phyloP scores from a whole-genome alignment of 2,113 vertebrate genomes.

The Dermatemys mawii region DNA sequence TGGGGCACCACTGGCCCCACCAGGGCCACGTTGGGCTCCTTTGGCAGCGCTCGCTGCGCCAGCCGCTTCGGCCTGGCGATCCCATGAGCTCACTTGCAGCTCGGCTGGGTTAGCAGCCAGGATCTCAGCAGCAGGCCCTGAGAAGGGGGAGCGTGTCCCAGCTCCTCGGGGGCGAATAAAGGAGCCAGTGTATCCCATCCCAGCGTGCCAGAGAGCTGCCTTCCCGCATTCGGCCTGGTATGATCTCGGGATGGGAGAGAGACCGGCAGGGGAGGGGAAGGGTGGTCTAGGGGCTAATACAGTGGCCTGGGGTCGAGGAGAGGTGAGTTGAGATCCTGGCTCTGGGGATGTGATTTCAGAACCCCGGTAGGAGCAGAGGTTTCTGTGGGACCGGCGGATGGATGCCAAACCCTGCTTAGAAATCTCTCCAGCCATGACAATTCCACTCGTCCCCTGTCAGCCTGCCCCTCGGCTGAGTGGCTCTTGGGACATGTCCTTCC shows the following conservation, averaged over 20 bases:
- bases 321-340: not conserved
- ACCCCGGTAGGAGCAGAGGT: not conserved
- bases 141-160: not conserved
- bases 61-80: not conserved
- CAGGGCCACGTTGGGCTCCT: not conserved
- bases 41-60: not conserved
- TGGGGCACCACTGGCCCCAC: no score
- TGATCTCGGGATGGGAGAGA: not conserved
- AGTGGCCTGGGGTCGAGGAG: not conserved
- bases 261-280: not conserved
- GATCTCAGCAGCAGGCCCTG: not conserved
- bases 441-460: not conserved
- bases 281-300: not conserved
- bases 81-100: not conserved
- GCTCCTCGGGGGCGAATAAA: not conserved
- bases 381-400: not conserved
- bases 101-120: not conserved
- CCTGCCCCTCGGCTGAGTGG: not conserved
- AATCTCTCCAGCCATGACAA: not conserved
- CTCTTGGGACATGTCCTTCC: not conserved
- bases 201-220: not conserved
- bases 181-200: not conserved
- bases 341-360: not conserved
- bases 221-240: not conserved
- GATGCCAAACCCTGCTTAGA: not conserved